phyloP scores from a whole-genome alignment of 35 echinoderm and acorn worm species.

The Nesometra sesokonis region DNA sequence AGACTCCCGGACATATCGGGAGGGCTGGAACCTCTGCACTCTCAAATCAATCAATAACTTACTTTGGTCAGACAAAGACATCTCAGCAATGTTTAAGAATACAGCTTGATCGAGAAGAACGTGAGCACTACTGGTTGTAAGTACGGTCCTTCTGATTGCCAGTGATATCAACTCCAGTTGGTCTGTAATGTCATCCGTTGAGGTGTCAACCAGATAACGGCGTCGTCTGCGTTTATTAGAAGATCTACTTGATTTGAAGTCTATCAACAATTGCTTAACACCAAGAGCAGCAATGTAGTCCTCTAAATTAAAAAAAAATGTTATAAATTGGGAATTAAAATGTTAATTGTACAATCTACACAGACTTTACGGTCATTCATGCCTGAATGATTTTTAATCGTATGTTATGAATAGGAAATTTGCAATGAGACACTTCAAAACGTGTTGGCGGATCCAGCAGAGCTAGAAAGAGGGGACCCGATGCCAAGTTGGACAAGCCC shows the following conservation, averaged over 20 bases:
- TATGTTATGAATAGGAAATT: too few relatives aligned
- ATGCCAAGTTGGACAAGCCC: too few relatives aligned
- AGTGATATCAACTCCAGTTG: constrained; percentile 50
- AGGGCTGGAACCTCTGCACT: too few relatives aligned
- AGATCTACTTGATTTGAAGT: neutral
- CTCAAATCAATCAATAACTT: neutral
- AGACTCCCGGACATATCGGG: too few relatives aligned
- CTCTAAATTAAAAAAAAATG: constrained; percentile 6
- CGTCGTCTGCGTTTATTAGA: constrained; percentile 4
- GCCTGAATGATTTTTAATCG: too few relatives aligned
- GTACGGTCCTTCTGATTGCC: constrained; percentile 36
- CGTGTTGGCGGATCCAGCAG: too few relatives aligned
- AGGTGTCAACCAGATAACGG: constrained; percentile 7
- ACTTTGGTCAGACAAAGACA: constrained; percentile 64
- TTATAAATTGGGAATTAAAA: too few relatives aligned
- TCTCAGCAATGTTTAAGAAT: constrained; percentile 19
- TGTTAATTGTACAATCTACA: too few relatives aligned
- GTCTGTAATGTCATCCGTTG: constrained; percentile 19
- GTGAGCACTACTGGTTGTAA: constrained; percentile 26
- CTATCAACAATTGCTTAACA: constrained; percentile 37
- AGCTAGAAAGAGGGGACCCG: too few relatives aligned
- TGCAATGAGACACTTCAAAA: too few relatives aligned
- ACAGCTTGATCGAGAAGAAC: constrained; percentile 49
- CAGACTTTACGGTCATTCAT: too few relatives aligned
- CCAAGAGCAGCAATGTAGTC: constrained; percentile 41